phyloP scores from a whole-genome alignment of 2,797 vertebrate genomes.

The Okamejei kenojei region DNA sequence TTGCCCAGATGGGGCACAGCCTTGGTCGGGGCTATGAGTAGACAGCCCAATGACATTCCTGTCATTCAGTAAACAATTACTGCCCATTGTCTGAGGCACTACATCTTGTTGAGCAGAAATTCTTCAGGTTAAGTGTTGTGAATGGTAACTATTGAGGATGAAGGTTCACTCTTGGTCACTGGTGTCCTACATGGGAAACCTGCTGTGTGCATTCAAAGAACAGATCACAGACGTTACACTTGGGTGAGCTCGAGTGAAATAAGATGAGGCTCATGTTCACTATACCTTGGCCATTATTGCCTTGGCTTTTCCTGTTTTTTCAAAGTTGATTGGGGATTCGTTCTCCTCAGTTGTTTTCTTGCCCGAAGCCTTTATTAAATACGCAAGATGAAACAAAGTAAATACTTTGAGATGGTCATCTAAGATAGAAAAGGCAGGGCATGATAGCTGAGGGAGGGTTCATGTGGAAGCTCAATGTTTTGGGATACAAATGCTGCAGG shows the following conservation, averaged over 20 bases:
- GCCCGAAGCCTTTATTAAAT: background rate
- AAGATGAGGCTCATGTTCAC: background rate
- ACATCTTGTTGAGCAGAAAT: background rate
- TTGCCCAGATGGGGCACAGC: too few species aligned
- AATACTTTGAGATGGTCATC: background rate
- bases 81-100: background rate
- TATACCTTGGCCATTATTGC: background rate
- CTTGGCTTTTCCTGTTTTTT: too few species aligned
- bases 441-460: background rate
- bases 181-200: background rate
- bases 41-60: too few species aligned
- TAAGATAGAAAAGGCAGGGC: background rate
- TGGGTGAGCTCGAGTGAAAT: background rate
- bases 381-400: too few species aligned
- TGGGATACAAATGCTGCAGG: too few species aligned
- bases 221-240: background rate
- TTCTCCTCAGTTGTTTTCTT: background rate
- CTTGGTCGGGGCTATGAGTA: too few species aligned
- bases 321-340: background rate
- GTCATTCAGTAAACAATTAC: too few species aligned
- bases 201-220: background rate
- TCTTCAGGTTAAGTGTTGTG: background rate
- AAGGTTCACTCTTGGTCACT: background rate
- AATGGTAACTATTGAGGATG: background rate
- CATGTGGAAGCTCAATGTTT: background rate